phyloP scores from a whole-genome alignment of 1,140 invertebrate species.

The Hylaeus volcanicus region DNA sequence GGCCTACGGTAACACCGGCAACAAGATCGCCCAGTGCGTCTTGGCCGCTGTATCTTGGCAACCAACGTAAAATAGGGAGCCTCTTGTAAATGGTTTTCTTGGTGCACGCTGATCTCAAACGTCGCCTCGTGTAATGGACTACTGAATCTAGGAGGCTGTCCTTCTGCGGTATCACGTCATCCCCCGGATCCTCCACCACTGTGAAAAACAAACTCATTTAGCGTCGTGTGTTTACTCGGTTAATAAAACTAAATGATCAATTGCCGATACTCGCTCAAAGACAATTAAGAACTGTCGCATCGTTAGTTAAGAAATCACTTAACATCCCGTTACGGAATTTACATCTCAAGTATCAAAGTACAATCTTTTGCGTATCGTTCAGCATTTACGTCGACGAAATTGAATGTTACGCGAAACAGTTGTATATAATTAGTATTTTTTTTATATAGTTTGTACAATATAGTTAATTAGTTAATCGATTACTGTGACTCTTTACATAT shows the following conservation, averaged over 20 bases:
- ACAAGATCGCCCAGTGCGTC: constrained; percentile 89
- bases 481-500: constrained; percentile 74
- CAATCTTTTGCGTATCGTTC: constrained; percentile 1
- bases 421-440: no score
- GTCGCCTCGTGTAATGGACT: constrained; percentile 71
- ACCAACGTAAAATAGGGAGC: constrained; percentile 87
- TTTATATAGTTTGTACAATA: no score
- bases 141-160: constrained; percentile 66
- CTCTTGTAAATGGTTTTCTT: constrained; percentile 86
- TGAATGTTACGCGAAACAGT: no score
- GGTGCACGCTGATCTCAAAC: constrained; percentile 78
- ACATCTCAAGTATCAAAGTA: background rate
- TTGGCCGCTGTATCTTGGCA: constrained; percentile 85
- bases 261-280: background rate
- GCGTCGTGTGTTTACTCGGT: background rate
- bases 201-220: constrained; percentile 10
- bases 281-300: background rate
- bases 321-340: no score
- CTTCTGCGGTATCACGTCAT: constrained; percentile 67
- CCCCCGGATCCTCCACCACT: constrained; percentile 77
- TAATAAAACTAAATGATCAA: background rate
- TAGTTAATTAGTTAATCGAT: background rate
- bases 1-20: constrained; percentile 91
- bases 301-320: background rate
- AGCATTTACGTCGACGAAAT: no score